Percentiles rank a stretch among this genome's conserved stretches.
Conservation (phyloP, 2,113 vertebrate genomes). For the Sinocyclocheilus anshuiensis region DNA sequence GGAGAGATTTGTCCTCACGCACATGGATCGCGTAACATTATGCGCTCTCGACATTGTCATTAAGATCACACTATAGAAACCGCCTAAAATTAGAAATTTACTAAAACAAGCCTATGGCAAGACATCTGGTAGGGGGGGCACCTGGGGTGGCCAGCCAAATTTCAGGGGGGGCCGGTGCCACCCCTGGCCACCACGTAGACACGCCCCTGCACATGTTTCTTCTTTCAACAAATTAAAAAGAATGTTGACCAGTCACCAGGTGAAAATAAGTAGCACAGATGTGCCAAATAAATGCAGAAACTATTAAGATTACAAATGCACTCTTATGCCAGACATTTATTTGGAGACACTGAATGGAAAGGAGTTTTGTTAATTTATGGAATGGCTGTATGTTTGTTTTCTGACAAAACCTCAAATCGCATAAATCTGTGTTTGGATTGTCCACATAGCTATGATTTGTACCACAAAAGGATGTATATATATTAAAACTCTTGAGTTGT, state of each 20-base stretch:
- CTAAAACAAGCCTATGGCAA: too few species aligned
- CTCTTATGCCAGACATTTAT: background rate
- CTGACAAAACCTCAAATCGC: background rate
- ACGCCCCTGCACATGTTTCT: constrained; percentile 38
- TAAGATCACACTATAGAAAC: too few species aligned
- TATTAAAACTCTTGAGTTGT: background rate
- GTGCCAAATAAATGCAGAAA: background rate
- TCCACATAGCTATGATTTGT: background rate
- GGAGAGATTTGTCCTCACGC: too few species aligned
- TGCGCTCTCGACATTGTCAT: too few species aligned
- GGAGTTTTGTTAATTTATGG: background rate
- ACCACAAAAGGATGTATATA: background rate
- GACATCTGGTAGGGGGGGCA: too few species aligned
- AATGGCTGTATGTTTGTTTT: background rate
- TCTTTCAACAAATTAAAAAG: constrained; percentile 21
- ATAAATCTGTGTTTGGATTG: background rate
- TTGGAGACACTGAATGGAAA: background rate
- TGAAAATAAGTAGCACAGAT: constrained; percentile 35
- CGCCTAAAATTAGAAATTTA: too few species aligned
- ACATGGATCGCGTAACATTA: too few species aligned
- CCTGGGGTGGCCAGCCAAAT: too few species aligned
- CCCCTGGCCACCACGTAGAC: too few species aligned
- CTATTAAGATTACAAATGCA: background rate
- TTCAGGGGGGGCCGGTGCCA: too few species aligned
- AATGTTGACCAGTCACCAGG: constrained; percentile 15